phyloP scores from a whole-genome alignment of 2,888 invertebrate species.

The Urechis unicinctus region DNA sequence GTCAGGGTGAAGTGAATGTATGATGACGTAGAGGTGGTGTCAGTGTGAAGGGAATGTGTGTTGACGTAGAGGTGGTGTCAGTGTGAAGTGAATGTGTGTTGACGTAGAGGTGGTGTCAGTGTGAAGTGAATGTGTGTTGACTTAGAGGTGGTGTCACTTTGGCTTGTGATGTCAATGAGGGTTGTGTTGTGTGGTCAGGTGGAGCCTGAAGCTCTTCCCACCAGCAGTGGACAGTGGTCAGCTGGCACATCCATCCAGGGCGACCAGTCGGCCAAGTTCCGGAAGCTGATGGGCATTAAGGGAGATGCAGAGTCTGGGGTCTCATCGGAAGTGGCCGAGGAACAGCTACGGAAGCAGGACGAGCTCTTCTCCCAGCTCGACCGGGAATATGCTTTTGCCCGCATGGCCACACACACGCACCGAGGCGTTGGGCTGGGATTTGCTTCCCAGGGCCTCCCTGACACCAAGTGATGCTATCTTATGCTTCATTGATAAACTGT shows the following conservation, averaged over 20 bases:
- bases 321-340: slow-evolving; percentile 23
- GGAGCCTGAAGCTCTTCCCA: neutral
- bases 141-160: too few relatives aligned
- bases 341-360: slow-evolving; percentile 44
- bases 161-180: too few relatives aligned
- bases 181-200: too few relatives aligned
- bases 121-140: too few relatives aligned
- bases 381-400: slow-evolving; percentile 90
- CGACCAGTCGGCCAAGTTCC: slow-evolving; percentile 85
- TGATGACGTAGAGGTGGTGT: too few relatives aligned
- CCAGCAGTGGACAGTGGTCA: slow-evolving; percentile 44
- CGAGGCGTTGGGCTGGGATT: slow-evolving; percentile 59
- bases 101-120: too few relatives aligned
- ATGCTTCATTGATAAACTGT: too few relatives aligned
- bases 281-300: slow-evolving; percentile 78
- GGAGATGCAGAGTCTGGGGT: slow-evolving; percentile 11
- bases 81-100: too few relatives aligned
- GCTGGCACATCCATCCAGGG: slow-evolving; percentile 79
- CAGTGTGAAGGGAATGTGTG: too few relatives aligned
- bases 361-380: slow-evolving; percentile 91
- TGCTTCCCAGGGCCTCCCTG: slow-evolving; percentile 10
- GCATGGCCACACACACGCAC: slow-evolving; percentile 93
- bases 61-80: too few relatives aligned
- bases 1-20: too few relatives aligned
- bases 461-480: too few relatives aligned